These are phyloP conservation scores for Leptopilina boulardi DNA, from an alignment of 1,140 invertebrate species.

Conservation along the genomic window DNA sequence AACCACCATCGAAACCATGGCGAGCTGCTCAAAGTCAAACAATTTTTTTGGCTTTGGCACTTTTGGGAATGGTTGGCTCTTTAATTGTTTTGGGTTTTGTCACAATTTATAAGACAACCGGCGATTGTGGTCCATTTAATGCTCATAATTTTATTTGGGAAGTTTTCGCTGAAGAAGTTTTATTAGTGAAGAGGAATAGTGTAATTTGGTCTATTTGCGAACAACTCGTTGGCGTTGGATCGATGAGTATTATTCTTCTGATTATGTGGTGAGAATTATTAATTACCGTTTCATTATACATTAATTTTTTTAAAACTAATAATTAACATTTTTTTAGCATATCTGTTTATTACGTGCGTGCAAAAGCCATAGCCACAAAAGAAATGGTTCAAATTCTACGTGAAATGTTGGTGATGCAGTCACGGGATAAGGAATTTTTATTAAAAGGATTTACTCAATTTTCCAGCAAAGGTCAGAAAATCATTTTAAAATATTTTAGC, in stretches of 20 bases:
- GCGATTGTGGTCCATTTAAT: conserved; percentile 78
- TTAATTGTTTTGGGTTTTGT: conserved; percentile 78
- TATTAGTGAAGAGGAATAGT: conserved; percentile 69
- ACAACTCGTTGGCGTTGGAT: conserved; percentile 76
- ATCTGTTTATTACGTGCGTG: conserved; percentile 82
- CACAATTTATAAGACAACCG: conserved; percentile 77
- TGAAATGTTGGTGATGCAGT: conserved; percentile 82
- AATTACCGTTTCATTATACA: conserved; percentile 28
- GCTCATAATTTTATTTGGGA: conserved; percentile 74
- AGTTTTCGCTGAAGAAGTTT: conserved; percentile 73
- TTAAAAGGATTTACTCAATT: conserved; percentile 74
- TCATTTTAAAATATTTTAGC: no score
- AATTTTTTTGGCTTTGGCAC: conserved; percentile 81
- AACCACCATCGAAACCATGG: conserved; percentile 80
- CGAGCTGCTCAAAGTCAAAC: conserved; percentile 84
- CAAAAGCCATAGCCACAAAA: conserved; percentile 79
- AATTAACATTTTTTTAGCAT: conserved; percentile 71
- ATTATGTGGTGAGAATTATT: conserved; percentile 76
- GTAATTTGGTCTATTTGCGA: conserved; percentile 68
- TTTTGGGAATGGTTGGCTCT: conserved; percentile 79
- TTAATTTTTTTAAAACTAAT: background rate
- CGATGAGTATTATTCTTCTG: conserved; percentile 76
- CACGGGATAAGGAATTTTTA: conserved; percentile 86
- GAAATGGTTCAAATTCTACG: conserved; percentile 81
- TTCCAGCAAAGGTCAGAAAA: background rate